A percentile compares a stretch with the other conserved stretches of the same genome.
phyloP scores from a whole-genome alignment of 1,140 invertebrate genomes.

The Mercenaria mercenaria region DNA sequence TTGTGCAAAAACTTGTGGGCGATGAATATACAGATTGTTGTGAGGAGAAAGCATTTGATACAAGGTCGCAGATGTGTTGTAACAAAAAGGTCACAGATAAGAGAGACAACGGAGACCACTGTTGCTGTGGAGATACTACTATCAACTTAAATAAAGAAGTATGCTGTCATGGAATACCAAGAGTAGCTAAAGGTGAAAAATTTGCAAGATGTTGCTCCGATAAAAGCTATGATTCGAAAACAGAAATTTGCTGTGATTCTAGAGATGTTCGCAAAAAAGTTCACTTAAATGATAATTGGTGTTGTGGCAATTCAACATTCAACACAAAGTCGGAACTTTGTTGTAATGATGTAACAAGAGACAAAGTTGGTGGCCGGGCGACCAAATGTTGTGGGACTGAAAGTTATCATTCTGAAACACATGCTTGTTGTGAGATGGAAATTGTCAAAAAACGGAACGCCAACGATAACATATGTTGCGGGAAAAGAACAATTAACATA shows the following conservation, averaged over 20 bases:
- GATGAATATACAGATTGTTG: constrained; percentile 36
- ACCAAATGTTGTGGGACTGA: constrained; percentile 26
- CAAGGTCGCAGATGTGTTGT: constrained; percentile 31
- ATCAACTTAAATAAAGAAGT: constrained; percentile 36
- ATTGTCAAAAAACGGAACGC: neutral
- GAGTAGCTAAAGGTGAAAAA: neutral
- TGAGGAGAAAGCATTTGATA: constrained; percentile 24
- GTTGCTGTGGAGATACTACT: constrained; percentile 43
- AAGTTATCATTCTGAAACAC: constrained; percentile 14
- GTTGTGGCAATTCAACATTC: constrained; percentile 23
- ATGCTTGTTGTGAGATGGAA: constrained; percentile 6
- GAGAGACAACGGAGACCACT: constrained; percentile 1
- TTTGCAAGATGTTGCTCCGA: constrained; percentile 6
- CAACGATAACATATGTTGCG: neutral
- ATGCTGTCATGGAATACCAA: constrained; percentile 34
- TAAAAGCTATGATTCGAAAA: constrained; percentile 25
- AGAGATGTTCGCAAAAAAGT: neutral
- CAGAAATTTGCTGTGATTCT: constrained; percentile 32
- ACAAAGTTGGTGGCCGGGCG: neutral
- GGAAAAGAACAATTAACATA: neutral
- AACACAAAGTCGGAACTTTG: constrained; percentile 17
- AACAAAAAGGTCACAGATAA: neutral
- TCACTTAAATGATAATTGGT: neutral
- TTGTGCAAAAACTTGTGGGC: neutral
- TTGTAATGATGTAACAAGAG: constrained; percentile 24